These are phyloP conservation scores for Temnopleurus reevesii DNA, from an alignment of 53 echinoderm and acorn worm species.

Conservation along the genomic window DNA sequence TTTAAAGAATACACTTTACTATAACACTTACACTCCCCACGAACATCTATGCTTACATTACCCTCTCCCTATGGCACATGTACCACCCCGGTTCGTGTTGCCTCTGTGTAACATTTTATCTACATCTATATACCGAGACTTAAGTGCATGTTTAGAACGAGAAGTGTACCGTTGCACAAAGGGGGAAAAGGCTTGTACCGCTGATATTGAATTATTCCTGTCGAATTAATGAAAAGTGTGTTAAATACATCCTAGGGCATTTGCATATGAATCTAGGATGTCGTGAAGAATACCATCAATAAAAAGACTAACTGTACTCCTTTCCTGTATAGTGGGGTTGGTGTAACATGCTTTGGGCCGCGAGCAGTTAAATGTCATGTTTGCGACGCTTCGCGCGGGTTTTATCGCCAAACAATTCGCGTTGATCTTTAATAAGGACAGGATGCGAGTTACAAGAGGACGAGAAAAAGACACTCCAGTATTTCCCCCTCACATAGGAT, in stretches of 20 bases:
- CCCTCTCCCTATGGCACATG: too few species aligned
- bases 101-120: too few species aligned
- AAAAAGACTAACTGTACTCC: neutral
- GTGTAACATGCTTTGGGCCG: neutral
- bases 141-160: too few species aligned
- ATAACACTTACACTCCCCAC: too few species aligned
- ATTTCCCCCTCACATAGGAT: too few species aligned
- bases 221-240: slow-evolving; percentile 7
- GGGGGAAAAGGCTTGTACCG: neutral
- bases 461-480: too few species aligned
- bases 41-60: too few species aligned
- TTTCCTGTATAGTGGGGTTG: neutral
- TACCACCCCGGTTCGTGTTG: too few species aligned
- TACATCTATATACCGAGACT: too few species aligned
- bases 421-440: neutral
- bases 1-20: too few species aligned
- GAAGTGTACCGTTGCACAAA: too few species aligned
- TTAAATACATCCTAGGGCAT: neutral
- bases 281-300: neutral
- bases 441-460: too few species aligned
- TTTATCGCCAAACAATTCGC: neutral
- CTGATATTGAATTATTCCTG: slow-evolving; percentile 27
- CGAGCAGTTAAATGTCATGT: neutral
- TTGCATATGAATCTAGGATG: neutral
- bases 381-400: neutral